Base-by-base conservation (phyloP, 2,888 invertebrate genomes). In the Scaeva pyrastri region DNA sequence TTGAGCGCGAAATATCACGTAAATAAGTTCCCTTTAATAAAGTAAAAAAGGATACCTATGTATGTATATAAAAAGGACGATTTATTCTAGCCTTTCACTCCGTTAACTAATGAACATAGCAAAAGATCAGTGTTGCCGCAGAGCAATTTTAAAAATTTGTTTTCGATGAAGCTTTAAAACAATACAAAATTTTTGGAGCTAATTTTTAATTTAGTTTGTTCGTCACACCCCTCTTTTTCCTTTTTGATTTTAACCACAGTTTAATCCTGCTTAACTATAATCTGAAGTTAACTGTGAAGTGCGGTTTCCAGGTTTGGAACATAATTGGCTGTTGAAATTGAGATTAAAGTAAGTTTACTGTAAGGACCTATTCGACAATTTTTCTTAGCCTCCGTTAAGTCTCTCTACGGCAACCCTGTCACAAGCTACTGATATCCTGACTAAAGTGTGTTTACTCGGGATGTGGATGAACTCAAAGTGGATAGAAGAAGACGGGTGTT, bases 31-130 rank as follows among this genome's bases (percentile, higher is more conserved):
- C 16, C 19, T 60, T 52, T 23, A 5, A 16, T 48, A 45, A 48
- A 16, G 14, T 11, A 26, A 41, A 36, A 39, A 19, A 64, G n/a
- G n/a, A n/a, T n/a, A n/a, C n/a, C n/a, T 2, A 16, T 31, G 8
- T 31, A 31, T 31, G 8, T 31, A 8, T 31, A 4, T 12, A 14
- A 26, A 31, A 39, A 39, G 11, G 39, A n/a, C 21, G 70, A 48
- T 70, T 73, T 70, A 66, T 62, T 72, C 21, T 52, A 76, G 77
- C 68, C 76, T 77, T 81, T 73, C 60, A 41, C 81, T 77, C 81
- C 55, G 85, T 81, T 77, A 80, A 77, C 85, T 85, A 85, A 85
- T 85, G 85, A 85, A 85, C 81, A 73, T 60, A 21, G 74, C 36
- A 43, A 7, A n/a, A 36, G 19, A 12, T 4, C 10, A 74, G 36